A percentile compares a stretch with the other conserved stretches of the same genome.
Conservation (phyloP, 1,140 invertebrate genomes). For the Meloidogyne floridensis region DNA sequence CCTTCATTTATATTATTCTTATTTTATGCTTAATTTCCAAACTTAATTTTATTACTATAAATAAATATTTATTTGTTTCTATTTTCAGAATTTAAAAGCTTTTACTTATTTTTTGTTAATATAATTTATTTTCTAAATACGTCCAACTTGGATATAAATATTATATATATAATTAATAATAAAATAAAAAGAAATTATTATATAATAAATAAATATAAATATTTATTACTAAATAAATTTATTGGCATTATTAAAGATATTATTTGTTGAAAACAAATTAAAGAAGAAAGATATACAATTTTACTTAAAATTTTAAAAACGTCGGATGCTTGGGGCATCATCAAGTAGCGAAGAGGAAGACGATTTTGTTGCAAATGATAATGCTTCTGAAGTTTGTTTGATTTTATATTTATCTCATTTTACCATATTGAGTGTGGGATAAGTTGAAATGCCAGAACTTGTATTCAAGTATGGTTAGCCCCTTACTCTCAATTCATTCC, state of each 20-base stretch:
- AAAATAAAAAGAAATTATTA: background rate
- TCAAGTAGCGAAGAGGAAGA: conserved; percentile 32
- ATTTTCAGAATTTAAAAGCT: background rate
- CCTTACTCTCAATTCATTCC: too few species aligned
- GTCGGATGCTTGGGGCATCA: conserved; percentile 26
- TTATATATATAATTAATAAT: background rate
- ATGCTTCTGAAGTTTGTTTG: conserved; percentile 11
- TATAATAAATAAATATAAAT: background rate
- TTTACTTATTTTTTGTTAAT: too few species aligned
- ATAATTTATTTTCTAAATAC: too few species aligned
- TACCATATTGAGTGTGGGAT: background rate
- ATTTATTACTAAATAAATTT: background rate
- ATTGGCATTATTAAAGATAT: too few species aligned
- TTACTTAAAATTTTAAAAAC: background rate
- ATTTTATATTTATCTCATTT: background rate
- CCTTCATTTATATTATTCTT: background rate
- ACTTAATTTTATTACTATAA: background rate
- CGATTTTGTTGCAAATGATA: conserved; percentile 12
- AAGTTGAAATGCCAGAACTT: too few species aligned
- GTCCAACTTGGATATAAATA: too few species aligned
- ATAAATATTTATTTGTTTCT: background rate
- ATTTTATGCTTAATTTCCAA: too few species aligned
- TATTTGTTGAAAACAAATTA: background rate
- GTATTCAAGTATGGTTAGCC: too few species aligned
- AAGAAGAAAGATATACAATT: background rate